Conservation (phyloP, 2,888 invertebrate species). For the Silvanus unidentatus region DNA sequence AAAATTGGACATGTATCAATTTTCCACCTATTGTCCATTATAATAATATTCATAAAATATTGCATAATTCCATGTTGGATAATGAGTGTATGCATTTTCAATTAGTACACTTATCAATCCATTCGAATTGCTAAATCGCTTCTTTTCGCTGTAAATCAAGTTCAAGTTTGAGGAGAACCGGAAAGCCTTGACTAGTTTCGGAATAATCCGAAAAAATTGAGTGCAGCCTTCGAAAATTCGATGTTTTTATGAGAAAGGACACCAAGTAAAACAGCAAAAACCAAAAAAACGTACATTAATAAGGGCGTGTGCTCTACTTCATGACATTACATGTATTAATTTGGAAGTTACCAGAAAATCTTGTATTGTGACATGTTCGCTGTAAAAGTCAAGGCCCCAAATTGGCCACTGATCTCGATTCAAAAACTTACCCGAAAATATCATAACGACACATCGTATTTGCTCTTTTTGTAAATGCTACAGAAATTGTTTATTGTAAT, state of each 20-base stretch:
- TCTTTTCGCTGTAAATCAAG: too few relatives aligned
- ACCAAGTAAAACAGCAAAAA: not conserved
- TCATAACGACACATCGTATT: too few relatives aligned
- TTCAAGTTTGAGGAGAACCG: slow-evolving; percentile 1
- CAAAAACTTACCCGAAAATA: too few relatives aligned
- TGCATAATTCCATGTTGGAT: too few relatives aligned
- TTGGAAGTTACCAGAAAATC: not conserved
- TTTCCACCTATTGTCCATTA: too few relatives aligned
- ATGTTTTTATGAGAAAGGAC: not conserved
- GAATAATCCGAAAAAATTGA: not conserved
- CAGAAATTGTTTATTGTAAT: too few relatives aligned
- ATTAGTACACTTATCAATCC: too few relatives aligned
- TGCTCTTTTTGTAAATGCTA: too few relatives aligned
- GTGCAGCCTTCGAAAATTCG: not conserved
- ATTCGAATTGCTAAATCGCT: too few relatives aligned
- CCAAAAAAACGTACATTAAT: not conserved
- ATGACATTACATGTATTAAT: not conserved
- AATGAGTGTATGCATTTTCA: too few relatives aligned
- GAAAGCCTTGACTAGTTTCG: not conserved
- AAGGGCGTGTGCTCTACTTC: slow-evolving; percentile 2
- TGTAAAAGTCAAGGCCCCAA: not conserved
- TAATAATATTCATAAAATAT: too few relatives aligned
- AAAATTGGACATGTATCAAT: too few relatives aligned
- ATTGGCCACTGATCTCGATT: not conserved
- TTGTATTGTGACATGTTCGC: not conserved